Base-by-base conservation (phyloP, 2,888 invertebrate species). In the Heliconius aoede region DNA sequence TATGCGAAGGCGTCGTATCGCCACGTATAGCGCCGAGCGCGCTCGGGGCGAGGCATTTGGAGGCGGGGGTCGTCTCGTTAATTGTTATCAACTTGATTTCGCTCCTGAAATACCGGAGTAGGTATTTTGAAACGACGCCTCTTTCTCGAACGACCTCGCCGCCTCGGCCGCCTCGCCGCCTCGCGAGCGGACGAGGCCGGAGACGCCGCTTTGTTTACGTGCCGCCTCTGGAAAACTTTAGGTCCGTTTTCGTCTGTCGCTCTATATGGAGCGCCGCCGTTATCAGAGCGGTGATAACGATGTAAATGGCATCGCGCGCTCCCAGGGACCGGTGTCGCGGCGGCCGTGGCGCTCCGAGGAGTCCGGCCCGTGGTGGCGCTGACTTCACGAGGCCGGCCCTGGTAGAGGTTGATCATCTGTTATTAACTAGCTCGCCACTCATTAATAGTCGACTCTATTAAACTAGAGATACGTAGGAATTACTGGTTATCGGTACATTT, bases 1-100 rank as follows among this genome's bases (percentile, higher is more conserved):
- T 94, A 94, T 94, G 94, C 94, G 94, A 94, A 94, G 94, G 94
- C 94, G 94, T 92, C 93, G 92, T 91, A 92, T 91, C 91, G 92
- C 93, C 92, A 90, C 93, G 93, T 92, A 92, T 91, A 92, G 92
- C 60, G 60, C 58, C 55, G 55, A 55, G 58, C 92, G 92, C 93
- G 94, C 94, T 94, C 92, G 92, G 92, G 94, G 94, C 94, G 92
- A 94, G 94, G 94, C 94, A 94, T 94, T 93, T 93, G 93, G 94
- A 93, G 93, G 93, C 93, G 94, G 94, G 94, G 94, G 94, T 94
- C 94, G 93, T 94, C 93, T 94, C 93, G 94, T 94, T 94, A 94
- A 94, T 94, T 94, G 94, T 94, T 94, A 94, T 94, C 94, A 94
- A 94, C 94, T 94, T 94, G 94, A 94, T 94, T 94, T 94, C 93